Percentiles rank a stretch among this genome's conserved stretches.
These are phyloP conservation scores for Vidua chalybeata DNA, from an alignment of 2,113 vertebrate species.

Conservation along the genomic window DNA sequence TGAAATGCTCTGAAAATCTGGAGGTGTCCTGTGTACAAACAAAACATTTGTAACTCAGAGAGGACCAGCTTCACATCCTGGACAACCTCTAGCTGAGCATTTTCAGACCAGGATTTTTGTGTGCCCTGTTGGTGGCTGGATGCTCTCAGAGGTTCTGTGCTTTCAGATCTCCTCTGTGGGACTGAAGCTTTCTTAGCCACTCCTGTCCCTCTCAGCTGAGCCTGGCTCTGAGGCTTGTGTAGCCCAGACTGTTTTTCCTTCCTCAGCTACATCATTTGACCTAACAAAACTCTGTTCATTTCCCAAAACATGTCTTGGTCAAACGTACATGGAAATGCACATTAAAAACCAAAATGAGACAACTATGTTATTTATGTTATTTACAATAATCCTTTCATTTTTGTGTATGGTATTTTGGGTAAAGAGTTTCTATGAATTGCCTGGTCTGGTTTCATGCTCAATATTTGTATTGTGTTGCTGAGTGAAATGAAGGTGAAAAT, in stretches of 20 bases:
- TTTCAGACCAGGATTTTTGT: not conserved
- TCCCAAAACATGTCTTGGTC: not conserved
- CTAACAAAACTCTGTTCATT: not conserved
- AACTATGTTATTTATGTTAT: not conserved
- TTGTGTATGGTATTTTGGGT: not conserved
- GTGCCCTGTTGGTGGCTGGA: not conserved
- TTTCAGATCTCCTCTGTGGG: not conserved
- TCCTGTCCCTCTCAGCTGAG: not conserved
- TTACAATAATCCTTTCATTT: not conserved
- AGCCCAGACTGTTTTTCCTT: not conserved
- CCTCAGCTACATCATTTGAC: accelerated
- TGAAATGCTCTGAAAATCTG: not conserved
- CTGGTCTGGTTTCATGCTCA: not conserved
- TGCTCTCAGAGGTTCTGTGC: accelerated
- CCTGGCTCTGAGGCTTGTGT: not conserved
- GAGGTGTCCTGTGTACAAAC: not conserved
- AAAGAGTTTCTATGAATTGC: not conserved
- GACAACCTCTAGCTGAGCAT: not conserved
- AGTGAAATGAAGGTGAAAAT: not conserved
- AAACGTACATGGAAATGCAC: not conserved
- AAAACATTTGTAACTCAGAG: not conserved
- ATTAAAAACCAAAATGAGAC: not conserved
- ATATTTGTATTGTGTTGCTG: conserved; percentile 26
- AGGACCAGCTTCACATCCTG: not conserved
- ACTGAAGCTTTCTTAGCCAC: not conserved